phyloP scores from a whole-genome alignment of 2,888 invertebrate genomes.

The Synanthedon myopaeformis region DNA sequence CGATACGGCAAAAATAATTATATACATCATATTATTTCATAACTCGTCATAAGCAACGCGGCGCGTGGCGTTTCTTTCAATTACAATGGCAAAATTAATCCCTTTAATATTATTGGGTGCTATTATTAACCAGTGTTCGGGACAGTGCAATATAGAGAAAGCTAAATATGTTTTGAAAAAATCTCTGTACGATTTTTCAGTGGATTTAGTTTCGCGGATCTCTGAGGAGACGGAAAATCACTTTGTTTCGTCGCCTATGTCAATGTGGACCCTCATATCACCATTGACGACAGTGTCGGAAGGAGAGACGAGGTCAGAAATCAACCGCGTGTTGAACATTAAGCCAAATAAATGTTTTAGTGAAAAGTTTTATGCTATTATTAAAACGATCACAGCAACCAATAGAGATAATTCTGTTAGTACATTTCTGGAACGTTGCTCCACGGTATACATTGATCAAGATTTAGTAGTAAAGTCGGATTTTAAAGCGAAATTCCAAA shows the following conservation, averaged over 20 bases:
- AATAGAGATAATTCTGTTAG: conserved; percentile 15
- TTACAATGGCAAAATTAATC: conserved; percentile 13
- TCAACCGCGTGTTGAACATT: conserved; percentile 28
- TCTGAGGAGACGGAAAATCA: conserved; percentile 44
- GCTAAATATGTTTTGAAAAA: conserved; percentile 21
- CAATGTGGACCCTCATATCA: conserved; percentile 40
- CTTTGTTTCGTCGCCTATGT: conserved; percentile 42
- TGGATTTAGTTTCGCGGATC: conserved; percentile 16
- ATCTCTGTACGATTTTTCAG: conserved; percentile 27
- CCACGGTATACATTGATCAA: conserved; percentile 35
- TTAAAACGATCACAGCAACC: conserved; percentile 16
- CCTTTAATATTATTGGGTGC: conserved; percentile 10
- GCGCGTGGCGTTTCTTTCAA: not conserved
- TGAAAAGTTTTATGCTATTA: conserved; percentile 32
- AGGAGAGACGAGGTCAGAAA: conserved; percentile 30
- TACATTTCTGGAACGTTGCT: conserved; percentile 27
- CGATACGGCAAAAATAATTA: too few species aligned
- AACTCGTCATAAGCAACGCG: too few species aligned
- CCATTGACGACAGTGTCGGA: conserved; percentile 38
- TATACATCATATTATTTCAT: too few species aligned
- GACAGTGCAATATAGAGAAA: conserved; percentile 23
- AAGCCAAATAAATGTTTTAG: conserved; percentile 41
- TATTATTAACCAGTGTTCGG: conserved; percentile 14
- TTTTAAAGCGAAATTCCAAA: conserved; percentile 20
- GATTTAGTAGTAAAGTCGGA: conserved; percentile 18